phyloP scores from a whole-genome alignment of 2,797 vertebrate genomes.

The Sebastes vulpes region DNA sequence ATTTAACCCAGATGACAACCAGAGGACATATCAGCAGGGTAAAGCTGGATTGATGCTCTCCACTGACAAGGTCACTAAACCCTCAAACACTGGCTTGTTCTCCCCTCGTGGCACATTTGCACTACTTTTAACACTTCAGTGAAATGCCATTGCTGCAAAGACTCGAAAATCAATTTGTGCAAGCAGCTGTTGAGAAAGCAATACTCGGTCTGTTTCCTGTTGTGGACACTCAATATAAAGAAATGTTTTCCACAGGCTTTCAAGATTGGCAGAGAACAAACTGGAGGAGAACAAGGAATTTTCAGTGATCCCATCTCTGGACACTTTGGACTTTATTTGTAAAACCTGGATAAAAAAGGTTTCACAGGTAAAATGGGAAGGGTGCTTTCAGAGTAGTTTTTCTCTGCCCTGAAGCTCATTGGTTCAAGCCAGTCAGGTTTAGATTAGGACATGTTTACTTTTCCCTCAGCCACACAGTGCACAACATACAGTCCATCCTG shows the following conservation, averaged over 20 bases:
- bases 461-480: background rate
- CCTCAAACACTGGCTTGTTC: constrained; percentile 1
- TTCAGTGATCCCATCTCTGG: background rate
- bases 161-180: constrained; percentile 67
- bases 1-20: background rate
- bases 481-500: background rate
- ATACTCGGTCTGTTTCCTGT: constrained; percentile 26
- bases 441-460: background rate
- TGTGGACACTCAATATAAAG: constrained; percentile 27
- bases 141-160: constrained; percentile 45
- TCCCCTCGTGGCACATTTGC: constrained; percentile 32
- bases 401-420: background rate
- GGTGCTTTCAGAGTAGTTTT: background rate
- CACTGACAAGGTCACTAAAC: constrained; percentile 62
- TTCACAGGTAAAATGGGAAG: background rate
- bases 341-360: background rate
- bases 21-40: background rate
- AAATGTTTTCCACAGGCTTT: constrained; percentile 35
- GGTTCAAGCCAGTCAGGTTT: background rate
- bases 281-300: background rate
- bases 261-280: constrained; percentile 21
- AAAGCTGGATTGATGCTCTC: constrained; percentile 43
- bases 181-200: constrained; percentile 50
- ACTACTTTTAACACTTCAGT: constrained; percentile 46
- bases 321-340: background rate